A percentile compares a stretch with the other conserved stretches of the same genome.
Evolutionary conservation across 2,113 vertebrate species (phyloP).

Genomic region (Elephas maximus): DNA sequence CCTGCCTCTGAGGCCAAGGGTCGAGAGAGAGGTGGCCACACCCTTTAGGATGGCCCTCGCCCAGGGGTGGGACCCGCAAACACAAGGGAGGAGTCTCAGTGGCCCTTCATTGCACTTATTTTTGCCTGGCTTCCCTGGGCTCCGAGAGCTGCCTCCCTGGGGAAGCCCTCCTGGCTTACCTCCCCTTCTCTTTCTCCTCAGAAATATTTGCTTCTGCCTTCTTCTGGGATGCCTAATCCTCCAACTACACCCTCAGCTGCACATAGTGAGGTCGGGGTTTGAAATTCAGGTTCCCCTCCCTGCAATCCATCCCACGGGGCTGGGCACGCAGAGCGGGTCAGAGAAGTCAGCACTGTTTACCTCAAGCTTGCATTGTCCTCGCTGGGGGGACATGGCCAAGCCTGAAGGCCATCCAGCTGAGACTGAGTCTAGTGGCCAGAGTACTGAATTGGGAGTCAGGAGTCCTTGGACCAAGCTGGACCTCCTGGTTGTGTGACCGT

Average conservation of each 20-base stretch:
- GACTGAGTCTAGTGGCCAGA: background rate
- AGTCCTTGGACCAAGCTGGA: background rate
- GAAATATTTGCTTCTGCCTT: background rate
- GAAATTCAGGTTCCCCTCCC: background rate
- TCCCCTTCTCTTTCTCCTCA: background rate
- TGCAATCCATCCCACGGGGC: background rate
- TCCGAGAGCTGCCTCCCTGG: background rate
- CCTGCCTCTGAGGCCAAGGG: background rate
- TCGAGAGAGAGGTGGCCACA: background rate
- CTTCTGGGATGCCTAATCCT: background rate
- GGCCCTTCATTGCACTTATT: background rate
- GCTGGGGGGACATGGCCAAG: background rate
- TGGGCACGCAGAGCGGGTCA: background rate
- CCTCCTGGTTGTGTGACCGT: background rate
- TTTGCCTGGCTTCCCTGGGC: background rate
- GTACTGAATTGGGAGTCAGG: background rate
- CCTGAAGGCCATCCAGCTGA: background rate
- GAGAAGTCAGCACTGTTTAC: background rate
- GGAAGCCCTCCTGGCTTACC: background rate
- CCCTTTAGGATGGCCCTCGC: background rate
- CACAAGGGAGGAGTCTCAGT: constrained; percentile 27
- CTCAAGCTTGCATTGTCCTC: background rate
- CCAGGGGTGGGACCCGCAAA: background rate
- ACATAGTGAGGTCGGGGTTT: background rate
- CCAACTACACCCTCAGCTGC: background rate